Percentiles rank a stretch among this genome's conserved stretches.
phyloP scores from a whole-genome alignment of 30 jellyfish, hydroid and myxozoan genomes.

The Pelagia noctiluca region DNA sequence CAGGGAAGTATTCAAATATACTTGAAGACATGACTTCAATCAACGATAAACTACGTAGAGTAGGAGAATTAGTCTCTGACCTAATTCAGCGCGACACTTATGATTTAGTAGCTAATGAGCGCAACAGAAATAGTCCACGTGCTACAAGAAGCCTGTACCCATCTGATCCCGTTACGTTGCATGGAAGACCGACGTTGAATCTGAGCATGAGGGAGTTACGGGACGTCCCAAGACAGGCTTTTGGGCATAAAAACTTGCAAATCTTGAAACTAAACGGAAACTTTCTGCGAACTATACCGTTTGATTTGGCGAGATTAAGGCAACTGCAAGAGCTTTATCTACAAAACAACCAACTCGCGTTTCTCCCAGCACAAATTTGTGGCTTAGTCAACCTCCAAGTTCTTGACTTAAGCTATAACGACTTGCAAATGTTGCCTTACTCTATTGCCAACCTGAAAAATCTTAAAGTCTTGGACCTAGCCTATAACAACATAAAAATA shows the following conservation, averaged over 20 bases:
- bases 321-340: constrained; percentile 58
- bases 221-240: constrained; percentile 42
- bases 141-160: constrained; percentile 26
- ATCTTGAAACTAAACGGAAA: constrained; percentile 59
- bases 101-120: constrained; percentile 31
- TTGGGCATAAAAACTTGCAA: constrained; percentile 18
- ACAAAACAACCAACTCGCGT: constrained; percentile 65
- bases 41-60: constrained; percentile 55
- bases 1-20: no score
- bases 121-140: background rate
- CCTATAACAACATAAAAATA: constrained; percentile 47
- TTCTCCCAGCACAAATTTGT: constrained; percentile 77
- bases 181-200: constrained; percentile 60
- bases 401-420: constrained; percentile 67
- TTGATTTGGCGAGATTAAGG: constrained; percentile 46
- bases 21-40: constrained; percentile 59
- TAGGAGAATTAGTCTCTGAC: constrained; percentile 56
- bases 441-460: constrained; percentile 43
- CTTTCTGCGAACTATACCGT: constrained; percentile 51
- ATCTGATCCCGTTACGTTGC: constrained; percentile 39
- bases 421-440: constrained; percentile 56
- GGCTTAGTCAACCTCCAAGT: constrained; percentile 50
- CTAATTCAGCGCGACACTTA: constrained; percentile 64
- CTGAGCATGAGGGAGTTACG: constrained; percentile 58
- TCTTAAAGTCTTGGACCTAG: constrained; percentile 46